phyloP scores from a whole-genome alignment of 64 coral and sea anemone species.

The Montipora efflorescens region DNA sequence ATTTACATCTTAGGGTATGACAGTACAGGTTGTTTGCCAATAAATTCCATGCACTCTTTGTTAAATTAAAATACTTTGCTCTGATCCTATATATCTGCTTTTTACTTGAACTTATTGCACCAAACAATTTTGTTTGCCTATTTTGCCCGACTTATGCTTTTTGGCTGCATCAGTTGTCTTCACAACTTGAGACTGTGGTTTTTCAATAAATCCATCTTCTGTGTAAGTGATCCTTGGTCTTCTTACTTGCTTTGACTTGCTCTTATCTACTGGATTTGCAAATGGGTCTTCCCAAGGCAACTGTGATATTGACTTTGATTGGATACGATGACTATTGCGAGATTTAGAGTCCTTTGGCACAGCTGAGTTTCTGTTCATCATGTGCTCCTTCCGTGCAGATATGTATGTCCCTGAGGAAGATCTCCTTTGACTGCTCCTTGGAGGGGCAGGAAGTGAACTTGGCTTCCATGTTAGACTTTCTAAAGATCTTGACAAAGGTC shows the following conservation, averaged over 20 bases:
- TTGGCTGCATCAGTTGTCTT: constrained; percentile 79
- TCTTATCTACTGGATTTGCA: constrained; percentile 96
- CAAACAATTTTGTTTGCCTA: constrained; percentile 87
- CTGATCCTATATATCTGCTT: neutral
- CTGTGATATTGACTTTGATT: constrained; percentile 74
- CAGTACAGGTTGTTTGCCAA: too few species aligned
- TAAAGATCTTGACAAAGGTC: constrained; percentile 72
- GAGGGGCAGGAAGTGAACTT: constrained; percentile 24
- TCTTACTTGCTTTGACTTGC: constrained; percentile 59
- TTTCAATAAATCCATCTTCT: constrained; percentile 70
- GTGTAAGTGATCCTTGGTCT: constrained; percentile 93
- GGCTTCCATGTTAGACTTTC: constrained; percentile 68
- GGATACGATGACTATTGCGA: neutral
- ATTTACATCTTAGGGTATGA: too few species aligned
- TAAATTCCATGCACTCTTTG: too few species aligned
- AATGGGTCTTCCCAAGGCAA: constrained; percentile 99
- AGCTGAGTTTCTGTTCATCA: constrained; percentile 52
- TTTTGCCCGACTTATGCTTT: constrained; percentile 66
- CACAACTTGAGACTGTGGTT: constrained; percentile 63
- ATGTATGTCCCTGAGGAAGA: constrained; percentile 63
- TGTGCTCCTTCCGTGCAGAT: constrained; percentile 54
- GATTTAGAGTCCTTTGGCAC: constrained; percentile 36
- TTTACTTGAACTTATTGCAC: constrained; percentile 68
- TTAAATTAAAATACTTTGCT: too few species aligned
- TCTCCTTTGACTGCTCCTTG: constrained; percentile 47